phyloP scores from a whole-genome alignment of 2,797 vertebrate species.

The Crenuchus spilurus region DNA sequence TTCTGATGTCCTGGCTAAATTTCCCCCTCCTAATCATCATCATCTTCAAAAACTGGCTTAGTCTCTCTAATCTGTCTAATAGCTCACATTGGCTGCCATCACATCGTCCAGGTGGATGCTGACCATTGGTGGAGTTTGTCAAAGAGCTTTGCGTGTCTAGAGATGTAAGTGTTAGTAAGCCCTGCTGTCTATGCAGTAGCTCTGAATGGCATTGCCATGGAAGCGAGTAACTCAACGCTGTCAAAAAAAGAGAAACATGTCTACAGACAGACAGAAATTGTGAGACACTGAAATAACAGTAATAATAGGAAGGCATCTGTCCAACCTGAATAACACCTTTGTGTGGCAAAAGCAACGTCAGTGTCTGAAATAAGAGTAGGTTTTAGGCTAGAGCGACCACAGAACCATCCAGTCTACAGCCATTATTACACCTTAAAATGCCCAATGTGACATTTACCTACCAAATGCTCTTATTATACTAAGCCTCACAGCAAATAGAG shows the following conservation, averaged over 20 bases:
- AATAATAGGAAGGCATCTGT: not conserved
- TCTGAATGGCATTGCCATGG: not conserved
- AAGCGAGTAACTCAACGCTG: not conserved
- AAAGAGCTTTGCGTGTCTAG: too few species aligned
- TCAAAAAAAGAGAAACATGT: not conserved
- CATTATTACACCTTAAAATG: not conserved
- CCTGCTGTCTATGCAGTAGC: not conserved
- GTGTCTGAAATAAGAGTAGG: not conserved
- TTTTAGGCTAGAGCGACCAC: not conserved
- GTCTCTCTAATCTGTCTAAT: too few species aligned
- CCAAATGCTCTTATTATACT: not conserved
- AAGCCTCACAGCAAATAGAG: not conserved
- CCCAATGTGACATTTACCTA: conserved; percentile 16
- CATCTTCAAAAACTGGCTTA: too few species aligned
- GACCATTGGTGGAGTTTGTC: too few species aligned
- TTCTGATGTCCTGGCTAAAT: too few species aligned
- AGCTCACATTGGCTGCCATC: too few species aligned
- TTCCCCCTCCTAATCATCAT: too few species aligned
- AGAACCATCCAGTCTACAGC: not conserved
- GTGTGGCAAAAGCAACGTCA: not conserved
- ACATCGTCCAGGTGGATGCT: too few species aligned
- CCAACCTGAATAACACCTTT: not conserved
- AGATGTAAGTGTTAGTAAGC: too few species aligned
- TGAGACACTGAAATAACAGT: not conserved
- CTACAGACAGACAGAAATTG: not conserved